phyloP scores from a whole-genome alignment of 1,140 invertebrate genomes.

The Harpegnathos saltator region DNA sequence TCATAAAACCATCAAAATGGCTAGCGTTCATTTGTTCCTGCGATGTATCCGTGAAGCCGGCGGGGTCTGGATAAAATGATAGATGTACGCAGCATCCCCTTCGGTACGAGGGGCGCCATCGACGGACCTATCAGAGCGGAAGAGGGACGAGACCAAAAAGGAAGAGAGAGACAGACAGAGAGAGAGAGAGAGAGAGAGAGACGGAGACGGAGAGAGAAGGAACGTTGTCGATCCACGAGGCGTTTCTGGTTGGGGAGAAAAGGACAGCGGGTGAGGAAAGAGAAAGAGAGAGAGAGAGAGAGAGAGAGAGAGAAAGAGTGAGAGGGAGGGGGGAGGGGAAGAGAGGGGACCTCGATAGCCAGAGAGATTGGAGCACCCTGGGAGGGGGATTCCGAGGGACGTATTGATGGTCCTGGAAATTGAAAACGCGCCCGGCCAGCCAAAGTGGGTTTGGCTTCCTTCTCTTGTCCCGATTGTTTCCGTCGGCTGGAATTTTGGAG shows the following conservation, averaged over 20 bases:
- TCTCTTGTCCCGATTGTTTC: constrained; percentile 79
- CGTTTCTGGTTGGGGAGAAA: constrained; percentile 35
- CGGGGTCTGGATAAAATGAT: constrained; percentile 71
- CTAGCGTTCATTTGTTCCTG: constrained; percentile 73
- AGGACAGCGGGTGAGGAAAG: constrained; percentile 22
- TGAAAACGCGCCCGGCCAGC: constrained; percentile 82
- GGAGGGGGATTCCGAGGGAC: constrained; percentile 76
- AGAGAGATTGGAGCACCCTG: constrained; percentile 79
- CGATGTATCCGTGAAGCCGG: constrained; percentile 70
- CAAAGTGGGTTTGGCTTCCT: constrained; percentile 78
- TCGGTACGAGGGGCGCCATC: constrained; percentile 61
- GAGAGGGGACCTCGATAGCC: constrained; percentile 61
- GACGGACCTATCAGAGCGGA: constrained; percentile 54
- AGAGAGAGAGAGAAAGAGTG: constrained; percentile 57
- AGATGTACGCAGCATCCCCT: constrained; percentile 75
- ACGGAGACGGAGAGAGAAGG: constrained; percentile 40
- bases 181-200: constrained; percentile 57
- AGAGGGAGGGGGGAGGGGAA: no score
- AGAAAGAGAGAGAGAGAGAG: constrained; percentile 56
- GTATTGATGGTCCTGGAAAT: constrained; percentile 85
- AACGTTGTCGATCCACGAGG: constrained; percentile 39
- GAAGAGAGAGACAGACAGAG: constrained; percentile 45
- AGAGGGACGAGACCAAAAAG: constrained; percentile 56
- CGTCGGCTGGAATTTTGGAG: constrained; percentile 70
- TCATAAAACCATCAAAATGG: constrained; percentile 69